Percentiles rank a stretch among this genome's conserved stretches.
Conservation (phyloP, 30 jellyfish, hydroid and myxozoan genomes). For the Hydractinia echinata region DNA sequence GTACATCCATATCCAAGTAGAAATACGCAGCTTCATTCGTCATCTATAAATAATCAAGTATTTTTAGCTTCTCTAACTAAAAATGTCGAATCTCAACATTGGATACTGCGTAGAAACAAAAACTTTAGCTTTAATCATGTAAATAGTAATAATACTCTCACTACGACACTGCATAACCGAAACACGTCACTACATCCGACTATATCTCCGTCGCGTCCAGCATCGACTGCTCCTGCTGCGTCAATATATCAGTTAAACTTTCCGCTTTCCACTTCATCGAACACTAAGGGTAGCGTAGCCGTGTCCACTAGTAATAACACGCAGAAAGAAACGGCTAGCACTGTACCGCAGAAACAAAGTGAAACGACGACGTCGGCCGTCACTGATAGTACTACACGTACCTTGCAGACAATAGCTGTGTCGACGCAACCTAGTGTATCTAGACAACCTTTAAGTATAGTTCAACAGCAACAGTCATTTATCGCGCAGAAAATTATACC, state of each 20-base stretch:
- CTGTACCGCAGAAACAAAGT: background rate
- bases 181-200: conserved; percentile 22
- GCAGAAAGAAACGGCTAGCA: background rate
- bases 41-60: conserved; percentile 62
- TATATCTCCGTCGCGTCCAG: conserved; percentile 49
- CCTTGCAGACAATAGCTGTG: conserved; percentile 8
- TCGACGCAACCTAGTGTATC: conserved; percentile 30
- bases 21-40: conserved; percentile 23
- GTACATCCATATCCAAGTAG: conserved; percentile 84
- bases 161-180: conserved; percentile 32
- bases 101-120: conserved; percentile 19
- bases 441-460: conserved; percentile 7
- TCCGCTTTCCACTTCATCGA: conserved; percentile 54
- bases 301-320: background rate
- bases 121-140: background rate
- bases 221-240: conserved; percentile 89
- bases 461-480: conserved; percentile 16
- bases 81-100: conserved; percentile 51
- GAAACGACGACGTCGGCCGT: background rate
- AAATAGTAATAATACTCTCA: conserved; percentile 4
- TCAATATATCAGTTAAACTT: conserved; percentile 84
- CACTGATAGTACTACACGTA: background rate
- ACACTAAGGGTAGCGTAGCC: conserved; percentile 35
- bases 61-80: conserved; percentile 65
- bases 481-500: conserved; percentile 25